These are phyloP conservation scores for Xerus inauris DNA, from an alignment of 2,113 vertebrate species.

Conservation along the genomic window DNA sequence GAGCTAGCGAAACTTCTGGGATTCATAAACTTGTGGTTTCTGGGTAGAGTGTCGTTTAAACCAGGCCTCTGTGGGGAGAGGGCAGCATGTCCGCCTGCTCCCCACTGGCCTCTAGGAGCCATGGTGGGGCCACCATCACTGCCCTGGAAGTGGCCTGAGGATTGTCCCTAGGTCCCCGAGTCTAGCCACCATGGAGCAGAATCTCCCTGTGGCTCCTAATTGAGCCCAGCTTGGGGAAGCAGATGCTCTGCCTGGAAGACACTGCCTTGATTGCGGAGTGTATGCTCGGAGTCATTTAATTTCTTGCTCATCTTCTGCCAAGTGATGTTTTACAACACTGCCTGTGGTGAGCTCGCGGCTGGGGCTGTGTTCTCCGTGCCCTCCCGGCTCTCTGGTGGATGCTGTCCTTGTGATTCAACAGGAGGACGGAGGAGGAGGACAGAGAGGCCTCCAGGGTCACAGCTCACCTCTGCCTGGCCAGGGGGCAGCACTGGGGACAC, in stretches of 20 bases:
- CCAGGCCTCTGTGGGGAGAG: slow-evolving; percentile 80
- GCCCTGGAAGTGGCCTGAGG: background rate
- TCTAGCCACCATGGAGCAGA: slow-evolving; percentile 57
- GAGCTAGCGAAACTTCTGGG: slow-evolving; percentile 87
- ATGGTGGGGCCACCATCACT: background rate
- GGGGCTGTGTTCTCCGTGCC: slow-evolving; percentile 30
- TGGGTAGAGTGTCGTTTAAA: slow-evolving; percentile 86
- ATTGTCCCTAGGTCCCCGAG: slow-evolving; percentile 7
- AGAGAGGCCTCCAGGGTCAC: background rate
- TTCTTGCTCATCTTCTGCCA: slow-evolving; percentile 66
- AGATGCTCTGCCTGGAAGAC: background rate
- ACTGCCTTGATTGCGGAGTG: slow-evolving; percentile 63
- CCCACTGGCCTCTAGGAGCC: background rate
- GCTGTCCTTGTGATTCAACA: slow-evolving; percentile 44
- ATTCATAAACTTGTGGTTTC: slow-evolving; percentile 89
- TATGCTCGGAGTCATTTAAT: slow-evolving; percentile 59
- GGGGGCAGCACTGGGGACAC: background rate
- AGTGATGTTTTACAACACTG: slow-evolving; percentile 72
- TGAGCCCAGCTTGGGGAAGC: slow-evolving; percentile 53
- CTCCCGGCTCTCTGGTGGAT: slow-evolving; percentile 12
- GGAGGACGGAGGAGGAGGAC: background rate
- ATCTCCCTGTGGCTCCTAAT: background rate
- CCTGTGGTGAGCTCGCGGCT: slow-evolving; percentile 33
- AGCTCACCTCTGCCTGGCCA: background rate
- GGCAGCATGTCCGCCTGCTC: background rate